Conservation (phyloP, 1,140 invertebrate species). For the Anoplolepis gracilipes region DNA sequence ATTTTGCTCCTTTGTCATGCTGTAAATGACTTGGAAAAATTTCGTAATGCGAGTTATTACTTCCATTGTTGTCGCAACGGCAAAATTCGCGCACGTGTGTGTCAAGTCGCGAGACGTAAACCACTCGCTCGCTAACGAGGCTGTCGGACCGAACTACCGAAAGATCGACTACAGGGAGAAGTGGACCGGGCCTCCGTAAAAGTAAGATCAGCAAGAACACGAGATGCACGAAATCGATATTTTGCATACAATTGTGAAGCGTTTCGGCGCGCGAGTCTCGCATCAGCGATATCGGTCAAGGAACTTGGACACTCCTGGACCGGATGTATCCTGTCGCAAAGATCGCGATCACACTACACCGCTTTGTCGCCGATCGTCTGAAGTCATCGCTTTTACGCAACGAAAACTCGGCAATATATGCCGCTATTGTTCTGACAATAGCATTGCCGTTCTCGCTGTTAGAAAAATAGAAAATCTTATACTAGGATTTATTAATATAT, state of each 20-base stretch:
- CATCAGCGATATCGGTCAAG: conserved; percentile 65
- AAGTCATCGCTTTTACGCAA: conserved; percentile 34
- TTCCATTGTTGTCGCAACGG: background rate
- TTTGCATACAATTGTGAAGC: conserved; percentile 76
- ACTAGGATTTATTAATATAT: background rate
- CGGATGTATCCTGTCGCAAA: conserved; percentile 46
- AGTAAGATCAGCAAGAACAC: conserved; percentile 55
- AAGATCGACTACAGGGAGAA: background rate
- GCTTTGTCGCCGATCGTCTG: conserved; percentile 18
- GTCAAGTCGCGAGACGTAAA: conserved; percentile 12
- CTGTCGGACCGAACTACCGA: background rate
- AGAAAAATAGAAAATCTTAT: background rate
- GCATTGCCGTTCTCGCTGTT: background rate
- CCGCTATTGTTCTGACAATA: conserved; percentile 31
- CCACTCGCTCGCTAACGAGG: conserved; percentile 18
- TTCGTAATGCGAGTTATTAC: background rate
- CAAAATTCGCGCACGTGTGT: background rate
- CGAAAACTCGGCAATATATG: background rate
- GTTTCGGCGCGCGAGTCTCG: conserved; percentile 55
- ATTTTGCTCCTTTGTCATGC: background rate
- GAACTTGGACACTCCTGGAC: conserved; percentile 40
- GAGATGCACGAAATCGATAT: conserved; percentile 70
- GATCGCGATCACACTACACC: conserved; percentile 26
- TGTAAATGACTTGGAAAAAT: background rate
- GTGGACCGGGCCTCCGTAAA: background rate